Evolutionary conservation across 2,113 vertebrate species (phyloP).

Genomic region (Corythornis madagascariensis): DNA sequence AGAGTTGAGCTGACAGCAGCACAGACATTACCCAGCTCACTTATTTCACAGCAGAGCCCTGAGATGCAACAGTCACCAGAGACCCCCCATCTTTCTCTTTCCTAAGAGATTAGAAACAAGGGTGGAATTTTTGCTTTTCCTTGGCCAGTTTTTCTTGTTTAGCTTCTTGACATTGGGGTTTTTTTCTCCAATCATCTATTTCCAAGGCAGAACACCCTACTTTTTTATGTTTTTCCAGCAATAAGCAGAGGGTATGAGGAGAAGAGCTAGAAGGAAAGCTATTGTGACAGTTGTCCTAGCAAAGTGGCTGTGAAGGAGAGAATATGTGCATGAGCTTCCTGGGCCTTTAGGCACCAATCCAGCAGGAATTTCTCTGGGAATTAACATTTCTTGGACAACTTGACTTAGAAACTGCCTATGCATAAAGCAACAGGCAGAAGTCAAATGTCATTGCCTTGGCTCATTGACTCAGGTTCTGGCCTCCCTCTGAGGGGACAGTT

Average conservation of each 20-base stretch:
- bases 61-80: not conserved
- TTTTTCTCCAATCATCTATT: not conserved
- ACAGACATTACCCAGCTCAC: not conserved
- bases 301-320: not conserved
- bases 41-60: not conserved
- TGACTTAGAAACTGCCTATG: not conserved
- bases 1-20: not conserved
- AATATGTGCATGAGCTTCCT: not conserved
- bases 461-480: not conserved
- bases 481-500: not conserved
- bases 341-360: not conserved
- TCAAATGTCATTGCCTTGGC: not conserved
- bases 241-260: not conserved
- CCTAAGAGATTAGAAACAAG: not conserved
- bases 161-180: too few species aligned
- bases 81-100: not conserved
- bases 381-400: conserved; percentile 6
- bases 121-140: not conserved
- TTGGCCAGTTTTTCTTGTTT: too few species aligned
- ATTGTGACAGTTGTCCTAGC: conserved; percentile 23
- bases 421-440: not conserved
- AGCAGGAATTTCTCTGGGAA: not conserved
- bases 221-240: not conserved
- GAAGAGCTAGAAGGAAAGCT: not conserved
- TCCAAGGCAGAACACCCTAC: not conserved